phyloP scores from a whole-genome alignment of 2,888 invertebrate species.

The Notodromas monacha region DNA sequence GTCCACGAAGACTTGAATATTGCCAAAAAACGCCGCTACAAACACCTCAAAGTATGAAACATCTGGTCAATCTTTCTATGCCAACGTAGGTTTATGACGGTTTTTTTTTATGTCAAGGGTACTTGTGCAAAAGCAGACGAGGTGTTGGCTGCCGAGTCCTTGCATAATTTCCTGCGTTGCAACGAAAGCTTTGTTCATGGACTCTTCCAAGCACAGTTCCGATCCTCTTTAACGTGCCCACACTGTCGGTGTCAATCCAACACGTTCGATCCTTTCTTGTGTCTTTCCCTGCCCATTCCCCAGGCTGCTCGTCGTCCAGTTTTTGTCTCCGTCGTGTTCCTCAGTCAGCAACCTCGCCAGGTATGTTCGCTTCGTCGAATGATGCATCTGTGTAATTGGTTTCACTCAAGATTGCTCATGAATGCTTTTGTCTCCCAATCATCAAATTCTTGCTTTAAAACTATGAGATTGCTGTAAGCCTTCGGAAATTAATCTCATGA shows the following conservation, averaged over 20 bases:
- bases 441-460: too few relatives aligned
- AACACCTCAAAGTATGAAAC: constrained; percentile 49
- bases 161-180: constrained; percentile 60
- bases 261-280: constrained; percentile 87
- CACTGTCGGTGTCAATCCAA: constrained; percentile 70
- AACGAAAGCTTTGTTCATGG: constrained; percentile 82
- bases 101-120: constrained; percentile 24
- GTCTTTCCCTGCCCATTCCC: constrained; percentile 74
- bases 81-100: neutral
- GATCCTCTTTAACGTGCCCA: constrained; percentile 72
- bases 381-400: too few relatives aligned
- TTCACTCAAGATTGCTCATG: too few relatives aligned
- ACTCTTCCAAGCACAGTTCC: constrained; percentile 78
- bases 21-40: constrained; percentile 69
- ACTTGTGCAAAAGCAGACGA: constrained; percentile 61
- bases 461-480: too few relatives aligned
- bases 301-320: constrained; percentile 46
- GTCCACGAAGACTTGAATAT: constrained; percentile 86
- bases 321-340: constrained; percentile 50
- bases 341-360: constrained; percentile 57
- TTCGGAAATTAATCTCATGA: too few relatives aligned
- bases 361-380: too few relatives aligned
- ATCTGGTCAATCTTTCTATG: too few relatives aligned
- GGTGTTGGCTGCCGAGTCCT: constrained; percentile 59
- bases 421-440: too few relatives aligned